phyloP scores from a whole-genome alignment of 2,113 vertebrate genomes.

The Aptenodytes forsteri region DNA sequence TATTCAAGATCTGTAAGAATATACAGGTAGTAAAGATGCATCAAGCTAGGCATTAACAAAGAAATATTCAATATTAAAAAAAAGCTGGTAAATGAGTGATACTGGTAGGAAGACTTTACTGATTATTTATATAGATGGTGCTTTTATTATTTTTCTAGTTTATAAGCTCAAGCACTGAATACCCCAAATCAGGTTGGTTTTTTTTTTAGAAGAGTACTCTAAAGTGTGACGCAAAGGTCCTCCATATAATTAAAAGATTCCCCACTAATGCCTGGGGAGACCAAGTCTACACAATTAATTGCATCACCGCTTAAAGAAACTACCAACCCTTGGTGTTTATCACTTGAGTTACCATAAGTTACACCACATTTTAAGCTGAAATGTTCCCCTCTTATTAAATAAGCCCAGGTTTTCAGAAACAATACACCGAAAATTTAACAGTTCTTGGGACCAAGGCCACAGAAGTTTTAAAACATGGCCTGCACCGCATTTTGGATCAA shows the following conservation, averaged over 20 bases:
- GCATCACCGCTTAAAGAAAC: not conserved
- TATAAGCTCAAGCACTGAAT: not conserved
- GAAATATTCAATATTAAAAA: not conserved
- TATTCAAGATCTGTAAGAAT: not conserved
- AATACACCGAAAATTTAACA: not conserved
- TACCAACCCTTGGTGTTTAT: not conserved
- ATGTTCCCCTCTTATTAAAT: not conserved
- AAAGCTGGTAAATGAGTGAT: not conserved
- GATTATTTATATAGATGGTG: not conserved
- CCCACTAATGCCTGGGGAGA: not conserved
- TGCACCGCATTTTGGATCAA: not conserved
- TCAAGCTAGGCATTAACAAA: not conserved
- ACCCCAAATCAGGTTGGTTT: not conserved
- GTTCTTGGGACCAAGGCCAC: not conserved
- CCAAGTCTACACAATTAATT: not conserved
- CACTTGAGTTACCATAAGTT: not conserved
- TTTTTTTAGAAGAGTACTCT: not conserved
- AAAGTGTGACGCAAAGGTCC: not conserved
- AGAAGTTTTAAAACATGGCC: not conserved
- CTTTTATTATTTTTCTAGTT: not conserved
- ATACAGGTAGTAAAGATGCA: not conserved
- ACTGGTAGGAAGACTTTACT: not conserved
- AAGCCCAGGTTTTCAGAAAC: not conserved
- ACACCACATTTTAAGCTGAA: not conserved
- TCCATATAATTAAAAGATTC: not conserved